A percentile compares a stretch with the other conserved stretches of the same genome.
phyloP scores from a whole-genome alignment of 1,140 invertebrate genomes.

The Macrobrachium rosenbergii region DNA sequence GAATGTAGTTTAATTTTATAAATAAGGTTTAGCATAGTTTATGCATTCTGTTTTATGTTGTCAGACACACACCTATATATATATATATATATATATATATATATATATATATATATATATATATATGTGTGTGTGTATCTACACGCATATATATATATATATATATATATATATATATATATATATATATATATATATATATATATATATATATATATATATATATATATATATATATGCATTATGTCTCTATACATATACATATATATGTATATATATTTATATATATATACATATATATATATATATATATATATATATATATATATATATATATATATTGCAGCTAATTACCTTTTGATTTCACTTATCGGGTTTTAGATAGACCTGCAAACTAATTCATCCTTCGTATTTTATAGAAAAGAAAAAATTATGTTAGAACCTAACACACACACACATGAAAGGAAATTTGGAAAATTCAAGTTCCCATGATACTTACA shows the following conservation, averaged over 20 bases:
- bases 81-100: neutral
- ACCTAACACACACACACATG: no score
- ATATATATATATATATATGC: constrained; percentile 23
- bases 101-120: constrained; percentile 1
- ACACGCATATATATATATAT: constrained; percentile 31
- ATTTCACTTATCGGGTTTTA: no score
- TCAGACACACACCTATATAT: neutral
- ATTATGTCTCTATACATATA: constrained; percentile 9
- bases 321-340: neutral
- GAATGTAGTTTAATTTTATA: no score
- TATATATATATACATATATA: constrained; percentile 23
- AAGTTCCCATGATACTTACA: no score
- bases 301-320: neutral
- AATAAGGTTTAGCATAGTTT: neutral
- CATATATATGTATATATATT: constrained; percentile 15
- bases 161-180: constrained; percentile 27
- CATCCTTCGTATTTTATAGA: no score
- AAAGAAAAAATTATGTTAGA: no score
- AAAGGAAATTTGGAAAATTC: no score
- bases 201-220: constrained; percentile 26
- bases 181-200: constrained; percentile 17
- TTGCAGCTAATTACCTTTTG: no score
- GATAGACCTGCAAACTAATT: no score
- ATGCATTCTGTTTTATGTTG: neutral
- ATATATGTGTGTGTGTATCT: constrained; percentile 22